Conservation (phyloP, 2,113 vertebrate species). For the Vulpes lagopus region DNA sequence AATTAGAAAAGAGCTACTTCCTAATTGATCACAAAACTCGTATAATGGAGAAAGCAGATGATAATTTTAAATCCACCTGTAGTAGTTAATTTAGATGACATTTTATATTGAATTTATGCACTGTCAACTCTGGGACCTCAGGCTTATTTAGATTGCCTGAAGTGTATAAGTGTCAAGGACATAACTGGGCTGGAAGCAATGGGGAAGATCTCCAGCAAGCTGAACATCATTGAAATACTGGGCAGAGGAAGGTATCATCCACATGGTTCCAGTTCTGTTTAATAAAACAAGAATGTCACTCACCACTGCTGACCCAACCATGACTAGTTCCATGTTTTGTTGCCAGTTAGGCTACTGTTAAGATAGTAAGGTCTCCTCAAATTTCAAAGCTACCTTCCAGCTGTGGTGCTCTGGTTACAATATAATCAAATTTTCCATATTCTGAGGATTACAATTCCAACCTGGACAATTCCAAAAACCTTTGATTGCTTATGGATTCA, state of each 20-base stretch:
- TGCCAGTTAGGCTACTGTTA: conserved; percentile 92
- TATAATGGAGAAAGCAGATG: neutral
- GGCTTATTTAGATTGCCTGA: neutral
- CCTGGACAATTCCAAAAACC: conserved; percentile 91
- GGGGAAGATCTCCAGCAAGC: neutral
- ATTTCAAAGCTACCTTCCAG: conserved; percentile 94
- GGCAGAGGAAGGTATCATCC: conserved; percentile 28
- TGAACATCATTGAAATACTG: neutral
- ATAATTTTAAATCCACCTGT: neutral
- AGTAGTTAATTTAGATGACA: neutral
- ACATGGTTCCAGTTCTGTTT: conserved; percentile 90
- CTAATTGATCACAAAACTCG: neutral
- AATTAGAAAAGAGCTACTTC: neutral
- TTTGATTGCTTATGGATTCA: conserved; percentile 90
- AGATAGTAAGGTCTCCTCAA: conserved; percentile 92
- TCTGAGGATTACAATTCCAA: conserved; percentile 88
- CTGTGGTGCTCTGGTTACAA: conserved; percentile 90
- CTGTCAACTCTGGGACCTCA: neutral
- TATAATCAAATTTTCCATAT: conserved; percentile 91
- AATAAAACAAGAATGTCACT: conserved; percentile 91
- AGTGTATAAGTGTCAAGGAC: too few relatives aligned
- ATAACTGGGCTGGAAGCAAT: neutral
- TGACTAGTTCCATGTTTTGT: conserved; percentile 91
- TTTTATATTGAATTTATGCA: neutral
- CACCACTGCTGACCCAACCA: conserved; percentile 92